Evolutionary conservation across 2,797 vertebrate species (phyloP).

Genomic region (Phaenicophaeus curvirostris): DNA sequence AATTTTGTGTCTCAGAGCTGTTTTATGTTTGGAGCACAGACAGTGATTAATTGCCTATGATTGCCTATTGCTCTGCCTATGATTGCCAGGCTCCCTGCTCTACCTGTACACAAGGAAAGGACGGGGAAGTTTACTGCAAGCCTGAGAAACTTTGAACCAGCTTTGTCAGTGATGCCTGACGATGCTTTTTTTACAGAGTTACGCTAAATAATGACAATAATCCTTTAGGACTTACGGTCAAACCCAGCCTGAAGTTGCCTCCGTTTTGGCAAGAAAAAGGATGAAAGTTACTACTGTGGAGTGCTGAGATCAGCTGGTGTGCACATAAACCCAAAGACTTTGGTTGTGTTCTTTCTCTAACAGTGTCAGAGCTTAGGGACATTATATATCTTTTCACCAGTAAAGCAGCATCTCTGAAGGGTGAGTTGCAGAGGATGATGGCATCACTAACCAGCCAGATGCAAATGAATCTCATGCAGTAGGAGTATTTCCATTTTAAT

Average conservation of each 20-base stretch:
- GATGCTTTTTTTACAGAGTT: background rate
- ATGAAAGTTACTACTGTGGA: background rate
- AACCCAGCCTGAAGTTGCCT: background rate
- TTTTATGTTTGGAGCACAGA: background rate
- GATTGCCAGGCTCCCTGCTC: background rate
- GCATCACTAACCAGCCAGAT: background rate
- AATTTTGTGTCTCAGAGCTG: background rate
- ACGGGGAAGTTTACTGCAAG: background rate
- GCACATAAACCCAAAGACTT: background rate
- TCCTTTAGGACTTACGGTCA: background rate
- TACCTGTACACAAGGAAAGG: background rate
- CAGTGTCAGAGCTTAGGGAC: background rate
- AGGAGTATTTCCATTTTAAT: conserved; percentile 27
- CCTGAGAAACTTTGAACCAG: background rate
- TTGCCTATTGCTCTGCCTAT: background rate
- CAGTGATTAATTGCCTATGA: background rate
- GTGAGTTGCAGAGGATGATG: background rate
- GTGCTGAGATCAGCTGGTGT: background rate
- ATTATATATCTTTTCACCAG: background rate
- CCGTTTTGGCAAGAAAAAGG: background rate
- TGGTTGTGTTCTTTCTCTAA: background rate
- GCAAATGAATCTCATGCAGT: background rate
- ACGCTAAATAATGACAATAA: background rate
- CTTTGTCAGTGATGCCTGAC: background rate
- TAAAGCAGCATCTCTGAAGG: background rate